Conservation (phyloP, 2,888 invertebrate species). For the Augiades crinisus region DNA sequence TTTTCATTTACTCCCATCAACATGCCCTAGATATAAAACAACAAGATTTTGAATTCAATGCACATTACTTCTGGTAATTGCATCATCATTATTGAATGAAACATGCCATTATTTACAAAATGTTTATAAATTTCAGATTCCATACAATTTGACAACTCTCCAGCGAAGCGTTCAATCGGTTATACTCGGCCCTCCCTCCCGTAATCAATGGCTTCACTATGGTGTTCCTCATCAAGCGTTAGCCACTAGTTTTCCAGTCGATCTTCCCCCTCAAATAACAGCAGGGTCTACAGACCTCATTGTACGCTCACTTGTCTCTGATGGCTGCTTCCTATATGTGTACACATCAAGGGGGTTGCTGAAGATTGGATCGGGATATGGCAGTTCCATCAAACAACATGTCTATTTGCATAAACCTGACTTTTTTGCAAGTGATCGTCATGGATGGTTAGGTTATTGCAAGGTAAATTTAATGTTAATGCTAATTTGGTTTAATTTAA, state of each 20-base stretch:
- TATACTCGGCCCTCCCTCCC: conserved; percentile 89
- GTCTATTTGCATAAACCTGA: conserved; percentile 90
- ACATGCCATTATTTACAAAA: too few species aligned
- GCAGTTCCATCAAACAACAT: conserved; percentile 95
- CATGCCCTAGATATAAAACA: too few species aligned
- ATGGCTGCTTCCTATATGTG: conserved; percentile 95
- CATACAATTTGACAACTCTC: conserved; percentile 90
- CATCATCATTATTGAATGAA: too few species aligned
- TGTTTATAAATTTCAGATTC: conserved; percentile 86
- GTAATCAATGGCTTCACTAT: conserved; percentile 94
- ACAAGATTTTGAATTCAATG: too few species aligned
- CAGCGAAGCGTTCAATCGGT: conserved; percentile 95
- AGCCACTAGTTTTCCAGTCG: conserved; percentile 85
- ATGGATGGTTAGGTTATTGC: conserved; percentile 93
- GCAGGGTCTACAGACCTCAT: conserved; percentile 60
- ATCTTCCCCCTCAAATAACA: conserved; percentile 55
- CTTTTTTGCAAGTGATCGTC: conserved; percentile 90
- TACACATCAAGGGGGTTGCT: conserved; percentile 91
- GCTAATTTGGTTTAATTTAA: background rate
- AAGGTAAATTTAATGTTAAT: conserved; percentile 73
- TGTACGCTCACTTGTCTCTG: conserved; percentile 88
- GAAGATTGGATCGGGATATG: conserved; percentile 97
- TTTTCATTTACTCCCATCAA: too few species aligned
- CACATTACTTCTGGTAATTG: too few species aligned
- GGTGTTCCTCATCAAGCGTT: conserved; percentile 91